phyloP scores from a whole-genome alignment of 2,888 invertebrate species.

The Acrobasis repandana region DNA sequence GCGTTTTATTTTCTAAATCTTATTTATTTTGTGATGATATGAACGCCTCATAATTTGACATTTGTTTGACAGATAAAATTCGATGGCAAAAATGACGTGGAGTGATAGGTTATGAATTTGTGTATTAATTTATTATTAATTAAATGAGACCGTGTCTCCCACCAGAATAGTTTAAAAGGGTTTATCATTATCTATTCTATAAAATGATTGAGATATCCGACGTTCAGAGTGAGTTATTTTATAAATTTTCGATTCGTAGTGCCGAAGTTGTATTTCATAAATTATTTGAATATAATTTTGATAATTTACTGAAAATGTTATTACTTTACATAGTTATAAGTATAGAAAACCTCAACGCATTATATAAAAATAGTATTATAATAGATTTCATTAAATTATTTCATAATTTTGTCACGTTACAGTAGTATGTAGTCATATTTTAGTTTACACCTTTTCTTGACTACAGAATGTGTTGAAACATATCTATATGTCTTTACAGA shows the following conservation, averaged over 20 bases:
- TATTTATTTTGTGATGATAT: not conserved
- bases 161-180: conserved; percentile 28
- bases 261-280: not conserved
- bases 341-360: not conserved
- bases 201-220: conserved; percentile 93
- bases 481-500: conserved; percentile 83
- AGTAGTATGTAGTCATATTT: too few species aligned
- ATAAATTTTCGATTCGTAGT: conserved; percentile 8
- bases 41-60: conserved; percentile 18
- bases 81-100: conserved; percentile 69
- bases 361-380: not conserved
- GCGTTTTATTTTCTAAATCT: too few species aligned
- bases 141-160: conserved; percentile 29
- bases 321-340: not conserved
- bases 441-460: too few species aligned
- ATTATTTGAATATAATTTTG: conserved; percentile 10
- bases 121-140: conserved; percentile 47
- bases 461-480: too few species aligned
- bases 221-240: conserved; percentile 88
- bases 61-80: conserved; percentile 38
- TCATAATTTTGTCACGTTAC: not conserved
- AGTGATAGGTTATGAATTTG: conserved; percentile 62
- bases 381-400: not conserved
- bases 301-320: conserved; percentile 3
- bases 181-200: conserved; percentile 33